Evolutionary conservation across 2,797 vertebrate genomes (phyloP).

Genomic region (Etheostoma nigrum): DNA sequence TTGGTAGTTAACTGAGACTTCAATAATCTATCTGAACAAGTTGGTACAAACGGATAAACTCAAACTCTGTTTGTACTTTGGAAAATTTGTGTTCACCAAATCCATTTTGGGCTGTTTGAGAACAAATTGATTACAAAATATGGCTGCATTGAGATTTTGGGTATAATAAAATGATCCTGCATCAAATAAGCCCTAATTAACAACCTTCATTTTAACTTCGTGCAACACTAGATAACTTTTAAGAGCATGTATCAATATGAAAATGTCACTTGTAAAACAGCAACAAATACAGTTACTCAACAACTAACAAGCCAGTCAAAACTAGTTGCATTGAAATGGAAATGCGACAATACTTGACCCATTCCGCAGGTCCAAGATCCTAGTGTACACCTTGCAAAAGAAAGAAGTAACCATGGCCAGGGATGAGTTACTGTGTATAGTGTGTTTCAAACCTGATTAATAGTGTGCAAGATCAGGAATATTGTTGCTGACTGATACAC

Average conservation of each 20-base stretch:
- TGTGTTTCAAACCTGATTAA: background rate
- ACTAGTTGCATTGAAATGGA: background rate
- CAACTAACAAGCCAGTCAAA: background rate
- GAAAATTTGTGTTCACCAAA: background rate
- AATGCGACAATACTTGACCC: background rate
- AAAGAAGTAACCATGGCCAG: background rate
- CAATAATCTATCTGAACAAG: background rate
- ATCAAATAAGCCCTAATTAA: background rate
- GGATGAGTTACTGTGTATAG: background rate
- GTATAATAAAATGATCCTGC: background rate
- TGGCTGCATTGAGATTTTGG: too few relatives aligned
- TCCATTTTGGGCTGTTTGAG: too few relatives aligned
- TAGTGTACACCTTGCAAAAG: background rate
- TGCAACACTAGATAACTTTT: background rate
- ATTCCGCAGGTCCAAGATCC: background rate
- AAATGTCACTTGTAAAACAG: background rate
- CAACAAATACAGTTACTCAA: background rate
- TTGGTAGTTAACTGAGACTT: too few relatives aligned
- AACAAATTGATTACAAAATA: background rate
- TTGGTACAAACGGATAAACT: background rate
- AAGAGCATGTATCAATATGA: background rate
- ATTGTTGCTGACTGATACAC: background rate
- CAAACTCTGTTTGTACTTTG: background rate
- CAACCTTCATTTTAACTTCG: background rate
- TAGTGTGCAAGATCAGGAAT: background rate